phyloP scores from a whole-genome alignment of 2,797 vertebrate genomes.

The Philypnodon macrostomus region DNA sequence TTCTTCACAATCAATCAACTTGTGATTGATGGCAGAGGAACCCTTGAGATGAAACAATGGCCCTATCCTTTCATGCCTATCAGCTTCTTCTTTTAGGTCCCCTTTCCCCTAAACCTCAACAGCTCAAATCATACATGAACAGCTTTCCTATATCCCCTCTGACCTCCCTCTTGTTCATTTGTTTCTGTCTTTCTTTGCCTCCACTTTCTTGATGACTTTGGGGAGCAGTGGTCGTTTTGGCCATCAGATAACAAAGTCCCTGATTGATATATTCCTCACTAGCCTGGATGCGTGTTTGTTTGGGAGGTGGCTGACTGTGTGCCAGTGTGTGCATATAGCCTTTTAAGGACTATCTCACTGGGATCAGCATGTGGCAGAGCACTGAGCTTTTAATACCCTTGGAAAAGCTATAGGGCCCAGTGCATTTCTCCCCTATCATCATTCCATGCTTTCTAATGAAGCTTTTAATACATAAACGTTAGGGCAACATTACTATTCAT shows the following conservation, averaged over 20 bases:
- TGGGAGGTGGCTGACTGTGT: constrained; percentile 7
- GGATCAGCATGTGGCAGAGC: constrained; percentile 57
- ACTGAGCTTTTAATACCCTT: constrained; percentile 65
- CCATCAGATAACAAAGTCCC: constrained; percentile 64
- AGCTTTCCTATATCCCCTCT: constrained; percentile 20
- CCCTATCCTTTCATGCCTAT: constrained; percentile 24
- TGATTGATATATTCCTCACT: constrained; percentile 43
- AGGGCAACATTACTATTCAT: constrained; percentile 49
- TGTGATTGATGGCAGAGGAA: constrained; percentile 40
- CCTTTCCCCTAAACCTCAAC: constrained; percentile 9
- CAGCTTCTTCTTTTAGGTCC: constrained; percentile 14
- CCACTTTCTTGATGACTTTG: constrained; percentile 62
- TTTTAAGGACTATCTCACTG: constrained; percentile 54
- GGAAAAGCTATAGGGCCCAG: constrained; percentile 37
- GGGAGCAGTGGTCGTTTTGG: constrained; percentile 50
- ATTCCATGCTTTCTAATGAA: constrained; percentile 44
- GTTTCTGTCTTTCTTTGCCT: constrained; percentile 29
- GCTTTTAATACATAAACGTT: constrained; percentile 49
- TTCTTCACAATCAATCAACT: constrained; percentile 37
- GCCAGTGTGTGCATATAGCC: constrained; percentile 18
- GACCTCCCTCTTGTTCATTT: constrained; percentile 27
- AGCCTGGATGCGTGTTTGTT: constrained; percentile 12
- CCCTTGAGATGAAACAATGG: constrained; percentile 39
- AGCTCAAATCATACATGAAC: constrained; percentile 2
- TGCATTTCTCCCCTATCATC: constrained; percentile 29